Evolutionary conservation across 2,113 vertebrate genomes (phyloP).

Genomic region (Ailuropoda melanoleuca): DNA sequence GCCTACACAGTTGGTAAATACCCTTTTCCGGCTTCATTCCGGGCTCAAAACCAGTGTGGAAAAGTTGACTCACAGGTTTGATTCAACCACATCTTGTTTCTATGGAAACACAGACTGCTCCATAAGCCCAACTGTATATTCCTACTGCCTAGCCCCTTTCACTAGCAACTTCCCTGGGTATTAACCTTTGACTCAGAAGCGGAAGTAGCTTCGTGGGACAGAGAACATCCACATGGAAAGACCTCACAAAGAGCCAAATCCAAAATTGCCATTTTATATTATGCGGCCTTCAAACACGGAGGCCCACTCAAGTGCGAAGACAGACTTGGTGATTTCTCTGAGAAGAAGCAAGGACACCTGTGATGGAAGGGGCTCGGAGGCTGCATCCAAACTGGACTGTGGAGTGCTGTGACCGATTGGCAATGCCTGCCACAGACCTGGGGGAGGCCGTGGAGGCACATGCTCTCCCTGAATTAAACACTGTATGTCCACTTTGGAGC

Average conservation of each 20-base stretch:
- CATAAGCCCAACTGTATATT: background rate
- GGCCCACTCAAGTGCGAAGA: background rate
- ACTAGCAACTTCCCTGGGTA: background rate
- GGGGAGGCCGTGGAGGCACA: rapidly evolving
- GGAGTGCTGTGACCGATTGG: rapidly evolving
- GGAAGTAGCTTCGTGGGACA: background rate
- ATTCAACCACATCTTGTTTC: slow-evolving; percentile 28
- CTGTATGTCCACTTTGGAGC: background rate
- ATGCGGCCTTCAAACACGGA: background rate
- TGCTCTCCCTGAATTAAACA: background rate
- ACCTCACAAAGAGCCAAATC: background rate
- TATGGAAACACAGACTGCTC: background rate
- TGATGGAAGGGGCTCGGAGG: background rate
- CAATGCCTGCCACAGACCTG: background rate
- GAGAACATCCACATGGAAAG: background rate
- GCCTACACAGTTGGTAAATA: background rate
- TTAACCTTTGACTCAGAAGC: background rate
- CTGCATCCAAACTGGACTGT: rapidly evolving
- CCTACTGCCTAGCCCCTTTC: background rate
- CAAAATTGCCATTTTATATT: background rate
- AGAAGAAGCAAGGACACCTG: background rate
- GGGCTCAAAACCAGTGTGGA: background rate
- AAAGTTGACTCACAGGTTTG: background rate
- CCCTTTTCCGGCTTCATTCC: background rate
- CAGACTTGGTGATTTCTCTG: background rate